Base-by-base conservation (phyloP, 2,113 vertebrate species). In the Callorhinus ursinus region DNA sequence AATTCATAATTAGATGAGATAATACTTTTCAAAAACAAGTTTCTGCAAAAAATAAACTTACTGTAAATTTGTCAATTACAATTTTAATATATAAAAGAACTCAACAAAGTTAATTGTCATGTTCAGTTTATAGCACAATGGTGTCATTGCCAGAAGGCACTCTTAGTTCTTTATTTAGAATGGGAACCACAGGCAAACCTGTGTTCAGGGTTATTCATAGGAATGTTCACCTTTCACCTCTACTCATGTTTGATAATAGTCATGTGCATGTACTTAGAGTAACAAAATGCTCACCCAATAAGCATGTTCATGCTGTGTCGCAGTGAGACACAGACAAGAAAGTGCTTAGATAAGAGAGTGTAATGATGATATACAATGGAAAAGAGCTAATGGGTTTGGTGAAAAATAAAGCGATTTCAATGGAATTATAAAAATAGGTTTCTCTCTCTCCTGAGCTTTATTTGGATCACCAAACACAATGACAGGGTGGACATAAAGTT, bases 141-240 rank as follows among this genome's bases (percentile, higher is more conserved):
- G 16, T 51, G 8, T 15, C 49, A 42, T 77, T 85, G 28, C 28
- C 33, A 89, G 13, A 76, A 88, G 42, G 36, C 31, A 72, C 28
- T 79, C 15, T 69, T 94, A 65, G 85, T 69, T 61, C 61, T 36
- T 88, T 67, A 57, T 95, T 84, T 96, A 89, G 46, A 86, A n/a
- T 59, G 33, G 33, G 3, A 90, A 93, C 12, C 2, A 0, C 15
- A 63, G 16, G 28, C 13, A 61, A 82, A 83, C 65, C 11, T 59
- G 12, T 22, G 36, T 57, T 74, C 67, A 77, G 31, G 7, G 21
- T 46, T 93, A 59, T 86, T 16, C 13, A 24, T 46, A 82, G 59
- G 7, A 93, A 81, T n/a, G 19, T 33, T 71, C 31, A 39, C 39
- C 1, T 83, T 71, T 76, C 7, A 7, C 85, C 4, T 36, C 26